Evolutionary conservation across 2,113 vertebrate species (phyloP).

Genomic region (Tylochromis polylepis): DNA sequence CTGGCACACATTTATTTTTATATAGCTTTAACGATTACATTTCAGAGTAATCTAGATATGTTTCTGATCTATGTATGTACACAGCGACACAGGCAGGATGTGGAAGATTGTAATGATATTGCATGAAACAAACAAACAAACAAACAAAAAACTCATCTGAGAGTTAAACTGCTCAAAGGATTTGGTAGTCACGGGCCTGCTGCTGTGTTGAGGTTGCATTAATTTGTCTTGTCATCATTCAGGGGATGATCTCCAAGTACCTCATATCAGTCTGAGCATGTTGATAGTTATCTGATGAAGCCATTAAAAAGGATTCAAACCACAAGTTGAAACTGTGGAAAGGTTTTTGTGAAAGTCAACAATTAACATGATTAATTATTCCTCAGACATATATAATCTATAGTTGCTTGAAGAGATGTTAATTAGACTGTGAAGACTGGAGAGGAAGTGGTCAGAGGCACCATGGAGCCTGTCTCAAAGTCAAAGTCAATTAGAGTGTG

Average conservation of each 20-base stretch:
- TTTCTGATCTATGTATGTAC: neutral
- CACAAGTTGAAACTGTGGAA: neutral
- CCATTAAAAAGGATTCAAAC: neutral
- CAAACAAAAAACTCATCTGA: neutral
- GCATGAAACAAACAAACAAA: neutral
- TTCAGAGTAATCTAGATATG: neutral
- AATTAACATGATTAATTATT: neutral
- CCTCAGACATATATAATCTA: neutral
- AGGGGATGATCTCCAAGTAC: neutral
- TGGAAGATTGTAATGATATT: neutral
- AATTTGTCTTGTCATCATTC: neutral
- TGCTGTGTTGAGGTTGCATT: neutral
- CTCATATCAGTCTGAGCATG: neutral
- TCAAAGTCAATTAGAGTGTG: constrained; percentile 78
- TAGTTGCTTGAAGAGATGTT: neutral
- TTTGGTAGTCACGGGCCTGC: neutral
- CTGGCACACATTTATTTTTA: neutral
- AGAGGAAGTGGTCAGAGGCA: constrained; percentile 73
- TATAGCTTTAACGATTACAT: neutral
- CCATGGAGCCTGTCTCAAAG: constrained; percentile 80
- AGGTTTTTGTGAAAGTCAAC: neutral
- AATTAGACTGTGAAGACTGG: constrained; percentile 59
- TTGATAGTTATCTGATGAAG: neutral
- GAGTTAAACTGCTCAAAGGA: neutral
- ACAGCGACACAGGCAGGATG: neutral